Conservation (phyloP, 2,888 invertebrate genomes). For the Acanthosepion esculentum region DNA sequence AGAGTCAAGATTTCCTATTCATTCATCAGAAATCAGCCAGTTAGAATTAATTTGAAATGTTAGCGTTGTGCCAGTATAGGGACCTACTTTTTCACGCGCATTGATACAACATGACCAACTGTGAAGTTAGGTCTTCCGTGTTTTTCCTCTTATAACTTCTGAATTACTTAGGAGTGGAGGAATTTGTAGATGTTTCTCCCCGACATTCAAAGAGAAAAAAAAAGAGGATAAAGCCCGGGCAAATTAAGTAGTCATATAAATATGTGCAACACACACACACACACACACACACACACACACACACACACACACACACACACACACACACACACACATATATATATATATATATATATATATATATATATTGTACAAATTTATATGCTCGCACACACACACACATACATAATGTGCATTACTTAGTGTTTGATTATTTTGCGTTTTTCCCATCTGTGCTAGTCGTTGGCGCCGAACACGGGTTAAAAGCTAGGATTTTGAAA, state of each 20-base stretch:
- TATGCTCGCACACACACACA: too few relatives aligned
- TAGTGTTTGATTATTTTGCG: too few relatives aligned
- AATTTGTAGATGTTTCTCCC: neutral
- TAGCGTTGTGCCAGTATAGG: neutral
- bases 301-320: too few relatives aligned
- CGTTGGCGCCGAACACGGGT: too few relatives aligned
- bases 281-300: too few relatives aligned
- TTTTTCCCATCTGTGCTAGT: too few relatives aligned
- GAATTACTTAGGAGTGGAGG: neutral
- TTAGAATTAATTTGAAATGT: conserved; percentile 33
- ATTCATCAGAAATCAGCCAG: neutral
- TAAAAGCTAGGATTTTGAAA: too few relatives aligned
- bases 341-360: neutral
- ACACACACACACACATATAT: too few relatives aligned
- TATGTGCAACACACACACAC: too few relatives aligned
- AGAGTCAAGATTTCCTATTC: neutral
- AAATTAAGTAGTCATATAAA: neutral
- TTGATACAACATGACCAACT: neutral
- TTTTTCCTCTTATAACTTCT: neutral
- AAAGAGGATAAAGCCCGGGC: neutral
- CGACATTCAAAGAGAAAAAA: neutral
- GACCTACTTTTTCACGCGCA: conserved; percentile 10
- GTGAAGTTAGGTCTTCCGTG: neutral
- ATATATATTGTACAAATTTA: too few relatives aligned
- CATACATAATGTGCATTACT: too few relatives aligned